Evolutionary conservation across 2,113 vertebrate species (phyloP).

Genomic region (Motacilla alba): DNA sequence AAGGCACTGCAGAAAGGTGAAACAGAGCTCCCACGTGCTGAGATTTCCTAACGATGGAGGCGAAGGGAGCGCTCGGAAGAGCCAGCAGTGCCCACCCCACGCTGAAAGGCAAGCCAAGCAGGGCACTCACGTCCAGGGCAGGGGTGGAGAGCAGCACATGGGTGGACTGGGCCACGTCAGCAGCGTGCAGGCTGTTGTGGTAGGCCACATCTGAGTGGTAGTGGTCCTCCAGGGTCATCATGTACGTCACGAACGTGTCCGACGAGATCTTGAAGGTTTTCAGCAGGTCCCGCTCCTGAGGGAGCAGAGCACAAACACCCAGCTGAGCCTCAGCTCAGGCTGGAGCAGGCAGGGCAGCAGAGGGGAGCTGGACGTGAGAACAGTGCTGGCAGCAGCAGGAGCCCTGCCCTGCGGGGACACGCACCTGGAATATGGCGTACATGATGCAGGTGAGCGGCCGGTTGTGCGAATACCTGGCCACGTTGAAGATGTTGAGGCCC

Average conservation of each 20-base stretch:
- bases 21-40: background rate
- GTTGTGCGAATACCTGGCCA: conserved; percentile 90
- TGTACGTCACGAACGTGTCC: conserved; percentile 94
- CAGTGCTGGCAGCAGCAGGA: accelerated
- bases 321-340: accelerated
- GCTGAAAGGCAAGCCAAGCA: accelerated
- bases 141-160: conserved; percentile 95
- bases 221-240: conserved; percentile 97
- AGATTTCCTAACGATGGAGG: background rate
- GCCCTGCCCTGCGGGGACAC: background rate
- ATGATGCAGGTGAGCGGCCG: conserved; percentile 94
- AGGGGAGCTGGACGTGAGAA: accelerated
- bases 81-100: background rate
- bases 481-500: conserved; percentile 96
- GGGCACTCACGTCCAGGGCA: conserved; percentile 87
- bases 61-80: background rate
- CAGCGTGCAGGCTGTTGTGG: conserved; percentile 97
- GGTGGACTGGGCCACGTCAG: conserved; percentile 95
- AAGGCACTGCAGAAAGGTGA: background rate
- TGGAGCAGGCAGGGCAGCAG: background rate
- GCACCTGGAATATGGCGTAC: conserved; percentile 96
- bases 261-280: conserved; percentile 96
- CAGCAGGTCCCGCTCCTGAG: conserved; percentile 92
- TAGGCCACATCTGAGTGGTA: conserved; percentile 95
- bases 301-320: background rate